Evolutionary conservation across 2,113 vertebrate species (phyloP).

Genomic region (Monopterus albus): DNA sequence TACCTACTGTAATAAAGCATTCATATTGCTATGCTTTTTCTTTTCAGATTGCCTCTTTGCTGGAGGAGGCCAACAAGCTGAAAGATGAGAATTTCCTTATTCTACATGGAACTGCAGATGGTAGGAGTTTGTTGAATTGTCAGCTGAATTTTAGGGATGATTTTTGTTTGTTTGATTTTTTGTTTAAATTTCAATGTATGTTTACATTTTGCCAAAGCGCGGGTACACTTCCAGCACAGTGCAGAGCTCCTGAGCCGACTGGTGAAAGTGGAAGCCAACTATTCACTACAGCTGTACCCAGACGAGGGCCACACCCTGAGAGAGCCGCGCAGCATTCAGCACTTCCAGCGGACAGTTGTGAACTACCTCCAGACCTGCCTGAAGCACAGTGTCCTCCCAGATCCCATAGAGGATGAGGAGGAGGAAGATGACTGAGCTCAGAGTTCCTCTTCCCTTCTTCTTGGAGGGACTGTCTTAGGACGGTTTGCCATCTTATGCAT

Average conservation of each 20-base stretch:
- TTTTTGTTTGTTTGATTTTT: background rate
- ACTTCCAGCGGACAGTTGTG: conserved; percentile 80
- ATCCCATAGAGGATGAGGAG: conserved; percentile 63
- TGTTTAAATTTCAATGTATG: background rate
- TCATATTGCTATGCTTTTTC: background rate
- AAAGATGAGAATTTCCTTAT: conserved; percentile 83
- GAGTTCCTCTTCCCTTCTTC: conserved; percentile 11
- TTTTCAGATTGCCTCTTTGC: conserved; percentile 82
- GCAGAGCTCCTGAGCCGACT: conserved; percentile 85
- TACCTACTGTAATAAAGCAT: background rate
- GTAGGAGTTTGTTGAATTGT: conserved; percentile 59
- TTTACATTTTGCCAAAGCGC: conserved; percentile 68
- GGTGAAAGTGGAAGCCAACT: conserved; percentile 84
- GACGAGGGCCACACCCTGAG: conserved; percentile 83
- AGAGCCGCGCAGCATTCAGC: conserved; percentile 76
- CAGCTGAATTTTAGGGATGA: background rate
- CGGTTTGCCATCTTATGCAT: conserved; percentile 63
- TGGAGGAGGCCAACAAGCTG: conserved; percentile 83
- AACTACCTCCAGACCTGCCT: conserved; percentile 84
- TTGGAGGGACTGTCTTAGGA: conserved; percentile 47
- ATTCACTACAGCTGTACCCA: conserved; percentile 85
- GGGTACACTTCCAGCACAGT: conserved; percentile 87
- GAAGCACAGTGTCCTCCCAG: conserved; percentile 66
- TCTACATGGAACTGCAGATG: conserved; percentile 86
- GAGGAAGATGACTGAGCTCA: conserved; percentile 80